Percentiles rank a stretch among this genome's conserved stretches.
phyloP scores from a whole-genome alignment of 2,888 invertebrate species.

The Tetragnatha montana region DNA sequence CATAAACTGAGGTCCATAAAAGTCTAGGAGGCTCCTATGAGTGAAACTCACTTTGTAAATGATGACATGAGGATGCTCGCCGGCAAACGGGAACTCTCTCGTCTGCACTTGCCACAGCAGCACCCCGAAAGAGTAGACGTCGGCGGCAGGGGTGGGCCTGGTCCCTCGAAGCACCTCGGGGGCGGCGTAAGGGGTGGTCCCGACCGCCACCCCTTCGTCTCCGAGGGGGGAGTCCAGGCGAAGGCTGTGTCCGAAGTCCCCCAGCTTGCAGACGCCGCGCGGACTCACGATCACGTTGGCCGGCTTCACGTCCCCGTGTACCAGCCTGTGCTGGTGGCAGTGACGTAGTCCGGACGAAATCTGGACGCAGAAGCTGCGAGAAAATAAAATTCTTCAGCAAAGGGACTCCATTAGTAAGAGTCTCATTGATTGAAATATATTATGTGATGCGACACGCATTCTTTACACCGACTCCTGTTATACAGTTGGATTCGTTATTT shows the following conservation, averaged over 20 bases:
- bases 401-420: background rate
- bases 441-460: too few relatives aligned
- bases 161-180: constrained; percentile 64
- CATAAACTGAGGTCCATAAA: too few relatives aligned
- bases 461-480: too few relatives aligned
- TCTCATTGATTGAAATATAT: too few relatives aligned
- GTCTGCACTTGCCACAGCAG: constrained; percentile 64
- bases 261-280: constrained; percentile 58
- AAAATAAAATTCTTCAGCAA: background rate
- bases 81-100: constrained; percentile 56
- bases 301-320: constrained; percentile 64
- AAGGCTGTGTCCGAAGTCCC: constrained; percentile 64
- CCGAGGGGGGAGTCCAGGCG: background rate
- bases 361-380: constrained; percentile 58
- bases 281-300: constrained; percentile 66
- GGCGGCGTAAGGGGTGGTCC: constrained; percentile 60
- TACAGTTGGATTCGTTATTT: too few relatives aligned
- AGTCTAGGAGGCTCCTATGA: too few relatives aligned
- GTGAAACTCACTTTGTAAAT: constrained; percentile 58
- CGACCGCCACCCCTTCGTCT: background rate
- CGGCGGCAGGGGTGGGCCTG: constrained; percentile 12
- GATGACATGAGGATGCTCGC: constrained; percentile 65
- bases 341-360: constrained; percentile 45
- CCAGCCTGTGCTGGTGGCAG: constrained; percentile 52
- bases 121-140: constrained; percentile 60